Percentiles rank a stretch among this genome's conserved stretches.
phyloP scores from a whole-genome alignment of 2,888 invertebrate genomes.

The Pachydiplax longipennis region DNA sequence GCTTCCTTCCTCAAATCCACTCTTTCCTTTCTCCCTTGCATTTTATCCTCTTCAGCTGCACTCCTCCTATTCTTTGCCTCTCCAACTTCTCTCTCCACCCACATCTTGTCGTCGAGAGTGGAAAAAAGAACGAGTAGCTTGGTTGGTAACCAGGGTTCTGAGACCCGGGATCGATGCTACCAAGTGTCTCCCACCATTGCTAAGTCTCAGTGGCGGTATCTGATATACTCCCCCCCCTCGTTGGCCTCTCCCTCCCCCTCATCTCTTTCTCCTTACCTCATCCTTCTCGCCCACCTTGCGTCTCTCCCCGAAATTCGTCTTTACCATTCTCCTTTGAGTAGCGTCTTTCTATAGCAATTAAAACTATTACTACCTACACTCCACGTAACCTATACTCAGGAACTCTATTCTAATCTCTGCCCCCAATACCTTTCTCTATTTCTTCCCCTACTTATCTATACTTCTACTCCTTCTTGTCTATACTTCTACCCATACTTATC shows the following conservation, averaged over 20 bases:
- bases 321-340: too few species aligned
- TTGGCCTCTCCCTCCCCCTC: neutral
- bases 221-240: neutral
- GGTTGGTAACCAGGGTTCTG: constrained; percentile 26
- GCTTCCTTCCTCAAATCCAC: neutral
- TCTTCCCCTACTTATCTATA: too few species aligned
- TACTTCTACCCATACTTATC: too few species aligned
- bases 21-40: neutral
- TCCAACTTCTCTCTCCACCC: neutral
- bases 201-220: constrained; percentile 12
- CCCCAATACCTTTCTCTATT: neutral
- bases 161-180: constrained; percentile 36
- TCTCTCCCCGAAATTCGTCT: too few species aligned
- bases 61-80: neutral
- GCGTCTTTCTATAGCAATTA: too few species aligned
- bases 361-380: too few species aligned
- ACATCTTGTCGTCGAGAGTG: neutral
- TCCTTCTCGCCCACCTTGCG: too few species aligned
- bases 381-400: too few species aligned
- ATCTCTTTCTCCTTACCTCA: neutral
- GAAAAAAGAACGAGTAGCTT: neutral
- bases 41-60: neutral
- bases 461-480: too few species aligned
- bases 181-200: neutral
- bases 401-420: neutral